phyloP scores from a whole-genome alignment of 2,113 vertebrate species.

The Trematocara stigmaticum region DNA sequence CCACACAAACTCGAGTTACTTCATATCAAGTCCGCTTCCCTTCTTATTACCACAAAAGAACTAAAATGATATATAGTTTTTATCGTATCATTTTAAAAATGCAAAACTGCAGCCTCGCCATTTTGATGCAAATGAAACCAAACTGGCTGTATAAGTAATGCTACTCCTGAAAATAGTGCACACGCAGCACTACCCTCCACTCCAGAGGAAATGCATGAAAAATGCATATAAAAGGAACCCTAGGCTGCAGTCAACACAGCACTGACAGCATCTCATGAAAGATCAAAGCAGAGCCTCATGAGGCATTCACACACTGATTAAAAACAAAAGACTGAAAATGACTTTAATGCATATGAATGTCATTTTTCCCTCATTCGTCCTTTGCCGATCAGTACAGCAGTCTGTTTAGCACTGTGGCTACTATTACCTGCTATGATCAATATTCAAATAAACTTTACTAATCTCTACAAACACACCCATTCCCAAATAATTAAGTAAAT shows the following conservation, averaged over 20 bases:
- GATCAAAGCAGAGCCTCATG: background rate
- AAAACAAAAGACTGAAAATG: background rate
- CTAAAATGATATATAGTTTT: background rate
- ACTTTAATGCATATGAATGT: background rate
- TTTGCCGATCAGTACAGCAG: background rate
- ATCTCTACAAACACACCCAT: background rate
- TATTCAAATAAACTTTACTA: background rate
- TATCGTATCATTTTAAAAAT: background rate
- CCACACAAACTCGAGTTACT: background rate
- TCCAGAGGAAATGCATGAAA: background rate
- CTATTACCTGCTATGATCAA: rapidly evolving
- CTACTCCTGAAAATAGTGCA: background rate
- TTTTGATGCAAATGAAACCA: background rate
- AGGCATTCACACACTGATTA: background rate
- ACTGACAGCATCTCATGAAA: background rate
- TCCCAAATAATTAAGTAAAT: background rate
- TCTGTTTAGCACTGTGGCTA: background rate
- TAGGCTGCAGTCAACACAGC: background rate
- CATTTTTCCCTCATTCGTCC: background rate
- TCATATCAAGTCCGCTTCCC: background rate
- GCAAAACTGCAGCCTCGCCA: background rate
- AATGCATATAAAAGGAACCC: background rate
- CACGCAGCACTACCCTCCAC: background rate
- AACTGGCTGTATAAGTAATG: background rate
- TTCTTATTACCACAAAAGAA: background rate